These are phyloP conservation scores for Anhinga rufa DNA, from an alignment of 2,113 vertebrate species.

Conservation along the genomic window DNA sequence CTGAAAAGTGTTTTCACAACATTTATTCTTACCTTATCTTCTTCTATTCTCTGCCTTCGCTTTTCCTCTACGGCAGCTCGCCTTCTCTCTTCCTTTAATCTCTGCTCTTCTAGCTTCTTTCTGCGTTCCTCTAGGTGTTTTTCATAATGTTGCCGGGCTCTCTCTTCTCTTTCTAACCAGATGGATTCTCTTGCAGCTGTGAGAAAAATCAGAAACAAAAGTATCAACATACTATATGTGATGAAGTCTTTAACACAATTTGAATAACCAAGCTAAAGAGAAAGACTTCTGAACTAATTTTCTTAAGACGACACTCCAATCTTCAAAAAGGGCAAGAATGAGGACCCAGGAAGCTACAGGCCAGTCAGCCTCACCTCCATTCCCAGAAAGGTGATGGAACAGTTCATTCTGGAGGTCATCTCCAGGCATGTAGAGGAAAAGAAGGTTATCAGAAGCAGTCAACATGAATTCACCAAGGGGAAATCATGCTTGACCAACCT, in stretches of 20 bases:
- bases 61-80: constrained; percentile 91
- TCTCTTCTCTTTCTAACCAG: constrained; percentile 88
- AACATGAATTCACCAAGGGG: no score
- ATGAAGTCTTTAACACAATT: not conserved
- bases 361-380: no score
- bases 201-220: not conserved
- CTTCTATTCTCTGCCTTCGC: constrained; percentile 84
- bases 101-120: constrained; percentile 87
- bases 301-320: not conserved
- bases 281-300: not conserved
- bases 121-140: constrained; percentile 87
- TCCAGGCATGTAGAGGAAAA: no score
- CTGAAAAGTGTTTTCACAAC: not conserved
- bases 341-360: no score
- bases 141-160: constrained; percentile 88
- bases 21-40: constrained; percentile 81
- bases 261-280: not conserved
- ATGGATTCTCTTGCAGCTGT: constrained; percentile 83
- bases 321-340: no score
- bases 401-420: no score
- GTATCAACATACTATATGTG: not conserved
- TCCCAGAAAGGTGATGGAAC: no score
- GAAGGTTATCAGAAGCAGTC: no score
- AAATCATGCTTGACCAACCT: no score
- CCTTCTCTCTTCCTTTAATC: constrained; percentile 86